Conservation (phyloP, 2,888 invertebrate species). For the Pseudolycoriella hygida region DNA sequence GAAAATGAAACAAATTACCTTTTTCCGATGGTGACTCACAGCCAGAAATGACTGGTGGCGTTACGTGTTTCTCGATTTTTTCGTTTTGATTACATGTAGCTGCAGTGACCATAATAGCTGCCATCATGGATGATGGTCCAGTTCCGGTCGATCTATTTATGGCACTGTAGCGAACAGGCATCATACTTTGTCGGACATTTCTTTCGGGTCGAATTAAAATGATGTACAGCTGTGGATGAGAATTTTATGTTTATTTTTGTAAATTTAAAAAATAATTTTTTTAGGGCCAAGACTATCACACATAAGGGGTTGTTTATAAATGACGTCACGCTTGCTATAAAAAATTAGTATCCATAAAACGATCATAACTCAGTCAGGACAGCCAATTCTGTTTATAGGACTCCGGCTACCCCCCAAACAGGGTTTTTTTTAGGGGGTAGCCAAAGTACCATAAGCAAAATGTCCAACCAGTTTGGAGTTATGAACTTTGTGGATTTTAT, state of each 20-base stretch:
- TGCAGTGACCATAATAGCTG: constrained; percentile 46
- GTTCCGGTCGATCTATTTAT: constrained; percentile 43
- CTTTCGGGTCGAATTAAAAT: constrained; percentile 77
- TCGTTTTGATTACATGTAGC: constrained; percentile 50
- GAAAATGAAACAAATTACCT: not conserved
- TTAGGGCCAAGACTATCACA: no score
- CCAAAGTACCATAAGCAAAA: no score
- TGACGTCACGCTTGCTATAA: no score
- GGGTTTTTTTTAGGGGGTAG: no score
- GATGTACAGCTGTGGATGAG: constrained; percentile 54
- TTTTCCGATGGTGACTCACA: not conserved
- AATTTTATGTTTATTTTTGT: not conserved
- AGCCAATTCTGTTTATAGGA: no score
- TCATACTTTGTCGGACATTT: constrained; percentile 76
- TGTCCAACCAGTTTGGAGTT: no score
- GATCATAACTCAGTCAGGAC: no score
- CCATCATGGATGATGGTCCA: constrained; percentile 47
- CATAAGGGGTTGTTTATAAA: not conserved
- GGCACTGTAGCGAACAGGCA: constrained; percentile 49
- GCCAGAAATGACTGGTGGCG: constrained; percentile 24
- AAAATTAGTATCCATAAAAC: no score
- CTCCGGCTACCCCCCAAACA: no score
- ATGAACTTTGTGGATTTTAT: no score
- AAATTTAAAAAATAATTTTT: not conserved
- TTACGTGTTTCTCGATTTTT: constrained; percentile 42